These are phyloP conservation scores for Marmota flaviventris DNA, from an alignment of 2,113 vertebrate genomes.

Conservation along the genomic window DNA sequence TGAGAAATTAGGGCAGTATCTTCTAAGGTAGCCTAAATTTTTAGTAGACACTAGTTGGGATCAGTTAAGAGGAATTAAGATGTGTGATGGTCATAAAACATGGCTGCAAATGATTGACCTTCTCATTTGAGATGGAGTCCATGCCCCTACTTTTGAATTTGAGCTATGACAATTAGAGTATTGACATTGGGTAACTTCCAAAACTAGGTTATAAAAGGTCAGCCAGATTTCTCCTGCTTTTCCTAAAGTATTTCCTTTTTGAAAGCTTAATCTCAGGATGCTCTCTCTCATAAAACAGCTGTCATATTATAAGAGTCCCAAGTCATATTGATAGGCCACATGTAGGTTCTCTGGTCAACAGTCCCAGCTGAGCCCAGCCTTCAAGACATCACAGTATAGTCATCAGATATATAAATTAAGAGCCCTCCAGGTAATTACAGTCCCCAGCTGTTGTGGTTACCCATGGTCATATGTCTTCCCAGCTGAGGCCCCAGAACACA, in stretches of 20 bases:
- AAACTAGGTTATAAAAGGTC: background rate
- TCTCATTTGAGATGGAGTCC: background rate
- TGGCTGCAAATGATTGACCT: background rate
- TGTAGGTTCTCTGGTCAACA: background rate
- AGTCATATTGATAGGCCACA: background rate
- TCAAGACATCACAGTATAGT: background rate
- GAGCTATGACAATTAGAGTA: background rate
- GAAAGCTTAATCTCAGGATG: background rate
- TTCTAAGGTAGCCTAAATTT: conserved; percentile 7
- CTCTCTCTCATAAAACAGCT: background rate
- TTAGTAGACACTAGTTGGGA: background rate
- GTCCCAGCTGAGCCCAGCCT: background rate
- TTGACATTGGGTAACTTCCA: background rate
- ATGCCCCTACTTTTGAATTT: background rate
- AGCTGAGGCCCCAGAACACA: background rate
- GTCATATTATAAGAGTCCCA: background rate
- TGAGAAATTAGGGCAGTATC: conserved; percentile 2
- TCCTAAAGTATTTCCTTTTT: conserved; percentile 16
- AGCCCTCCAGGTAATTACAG: background rate
- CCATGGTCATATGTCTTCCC: background rate
- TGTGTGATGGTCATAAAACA: background rate
- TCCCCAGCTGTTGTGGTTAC: background rate
- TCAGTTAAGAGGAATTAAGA: conserved; percentile 21
- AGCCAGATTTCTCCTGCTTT: background rate
- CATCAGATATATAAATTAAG: background rate